phyloP scores from a whole-genome alignment of 2,888 invertebrate species.

The Thereva unica region DNA sequence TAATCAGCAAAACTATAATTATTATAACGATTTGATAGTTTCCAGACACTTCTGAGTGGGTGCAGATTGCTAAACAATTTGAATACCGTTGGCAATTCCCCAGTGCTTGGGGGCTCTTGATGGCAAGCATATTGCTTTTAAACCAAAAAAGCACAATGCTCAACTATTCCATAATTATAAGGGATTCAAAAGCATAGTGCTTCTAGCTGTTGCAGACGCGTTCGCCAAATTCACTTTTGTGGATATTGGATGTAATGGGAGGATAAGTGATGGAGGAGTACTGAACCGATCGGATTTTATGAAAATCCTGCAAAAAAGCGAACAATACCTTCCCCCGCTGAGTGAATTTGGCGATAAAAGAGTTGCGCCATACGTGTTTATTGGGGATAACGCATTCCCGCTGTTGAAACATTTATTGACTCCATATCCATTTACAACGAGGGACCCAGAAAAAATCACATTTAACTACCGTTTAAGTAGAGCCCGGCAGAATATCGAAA shows the following conservation, averaged over 20 bases:
- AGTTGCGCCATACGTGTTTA: not conserved
- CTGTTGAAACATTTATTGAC: no score
- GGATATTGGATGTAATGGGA: not conserved
- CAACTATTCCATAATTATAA: no score
- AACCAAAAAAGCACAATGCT: no score
- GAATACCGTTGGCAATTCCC: not conserved
- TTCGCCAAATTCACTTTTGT: not conserved
- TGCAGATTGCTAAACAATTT: not conserved
- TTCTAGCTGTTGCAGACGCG: not conserved
- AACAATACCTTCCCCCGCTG: not conserved
- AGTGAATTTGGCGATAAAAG: not conserved
- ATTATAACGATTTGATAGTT: not conserved
- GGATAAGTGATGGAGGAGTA: not conserved
- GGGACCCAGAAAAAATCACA: no score
- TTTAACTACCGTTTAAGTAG: not conserved
- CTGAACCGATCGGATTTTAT: not conserved
- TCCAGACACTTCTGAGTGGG: not conserved
- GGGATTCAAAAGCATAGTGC: not conserved
- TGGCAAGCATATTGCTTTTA: no score
- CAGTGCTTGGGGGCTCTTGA: not conserved
- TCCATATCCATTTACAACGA: no score
- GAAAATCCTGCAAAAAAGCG: not conserved
- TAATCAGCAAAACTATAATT: no score
- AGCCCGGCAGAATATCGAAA: conserved; percentile 1
- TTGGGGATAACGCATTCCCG: no score